Percentiles rank a stretch among this genome's conserved stretches.
These are phyloP conservation scores for Allobates femoralis DNA, from an alignment of 2,797 vertebrate species.

Conservation along the genomic window DNA sequence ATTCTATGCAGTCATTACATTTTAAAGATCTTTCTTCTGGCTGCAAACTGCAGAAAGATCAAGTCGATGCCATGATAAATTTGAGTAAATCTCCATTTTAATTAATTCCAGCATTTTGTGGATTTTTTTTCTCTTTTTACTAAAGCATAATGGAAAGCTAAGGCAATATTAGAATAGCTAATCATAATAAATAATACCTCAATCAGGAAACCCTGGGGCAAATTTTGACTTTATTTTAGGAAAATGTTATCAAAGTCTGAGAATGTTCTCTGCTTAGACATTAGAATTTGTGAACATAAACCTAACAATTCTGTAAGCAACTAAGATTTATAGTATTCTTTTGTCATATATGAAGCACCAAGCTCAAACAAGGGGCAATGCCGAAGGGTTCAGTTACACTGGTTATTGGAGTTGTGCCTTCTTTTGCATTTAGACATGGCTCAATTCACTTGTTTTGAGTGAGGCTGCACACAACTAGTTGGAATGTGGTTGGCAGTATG, in stretches of 20 bases:
- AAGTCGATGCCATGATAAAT: neutral
- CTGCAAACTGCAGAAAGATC: neutral
- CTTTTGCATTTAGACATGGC: too few species aligned
- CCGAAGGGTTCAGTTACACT: too few species aligned
- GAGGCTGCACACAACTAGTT: too few species aligned
- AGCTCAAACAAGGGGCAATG: too few species aligned
- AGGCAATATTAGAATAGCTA: neutral
- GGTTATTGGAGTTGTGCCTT: too few species aligned
- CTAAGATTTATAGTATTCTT: neutral
- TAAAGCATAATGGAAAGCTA: neutral
- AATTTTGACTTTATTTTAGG: slow-evolving; percentile 1
- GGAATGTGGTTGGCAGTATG: too few species aligned
- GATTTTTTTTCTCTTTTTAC: neutral
- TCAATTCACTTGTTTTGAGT: too few species aligned
- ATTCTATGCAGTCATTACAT: slow-evolving; percentile 26
- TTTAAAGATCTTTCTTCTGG: neutral
- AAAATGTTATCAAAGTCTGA: neutral
- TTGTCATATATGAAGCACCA: neutral
- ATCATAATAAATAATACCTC: neutral
- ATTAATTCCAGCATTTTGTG: neutral
- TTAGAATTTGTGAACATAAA: neutral
- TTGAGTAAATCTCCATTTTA: neutral
- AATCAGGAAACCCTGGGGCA: neutral
- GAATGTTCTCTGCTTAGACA: neutral
- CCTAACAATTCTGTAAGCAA: neutral